Evolutionary conservation across 2,797 vertebrate species (phyloP).

Genomic region (Pristis pectinata): DNA sequence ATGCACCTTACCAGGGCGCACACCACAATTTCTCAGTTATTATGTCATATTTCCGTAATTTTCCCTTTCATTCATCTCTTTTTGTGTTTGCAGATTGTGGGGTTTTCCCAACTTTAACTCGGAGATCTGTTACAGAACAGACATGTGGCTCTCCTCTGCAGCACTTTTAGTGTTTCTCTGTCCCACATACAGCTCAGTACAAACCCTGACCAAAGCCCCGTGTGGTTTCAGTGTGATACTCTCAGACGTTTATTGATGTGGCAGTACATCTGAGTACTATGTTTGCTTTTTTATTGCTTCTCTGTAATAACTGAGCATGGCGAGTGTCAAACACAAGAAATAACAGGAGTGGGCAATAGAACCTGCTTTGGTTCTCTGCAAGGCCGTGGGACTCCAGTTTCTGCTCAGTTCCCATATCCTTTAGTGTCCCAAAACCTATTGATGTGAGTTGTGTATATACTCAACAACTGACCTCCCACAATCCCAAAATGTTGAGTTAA

Average conservation of each 20-base stretch:
- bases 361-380: not conserved
- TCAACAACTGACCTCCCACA: not conserved
- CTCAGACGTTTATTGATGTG: not conserved
- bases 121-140: not conserved
- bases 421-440: not conserved
- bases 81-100: not conserved
- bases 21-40: too few relatives aligned
- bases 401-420: not conserved
- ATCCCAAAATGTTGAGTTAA: not conserved
- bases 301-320: not conserved
- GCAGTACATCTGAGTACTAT: not conserved
- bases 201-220: not conserved
- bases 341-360: not conserved
- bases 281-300: not conserved
- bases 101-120: not conserved
- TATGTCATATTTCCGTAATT: not conserved
- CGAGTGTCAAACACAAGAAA: not conserved
- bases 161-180: not conserved
- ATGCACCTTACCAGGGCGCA: too few relatives aligned
- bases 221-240: not conserved
- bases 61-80: not conserved
- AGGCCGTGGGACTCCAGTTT: not conserved
- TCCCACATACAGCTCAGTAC: not conserved
- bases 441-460: not conserved
- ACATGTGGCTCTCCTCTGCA: not conserved